Percentiles rank a stretch among this genome's conserved stretches.
Evolutionary conservation across 2,113 vertebrate species (phyloP).

Genomic region (Calyptomena viridis): DNA sequence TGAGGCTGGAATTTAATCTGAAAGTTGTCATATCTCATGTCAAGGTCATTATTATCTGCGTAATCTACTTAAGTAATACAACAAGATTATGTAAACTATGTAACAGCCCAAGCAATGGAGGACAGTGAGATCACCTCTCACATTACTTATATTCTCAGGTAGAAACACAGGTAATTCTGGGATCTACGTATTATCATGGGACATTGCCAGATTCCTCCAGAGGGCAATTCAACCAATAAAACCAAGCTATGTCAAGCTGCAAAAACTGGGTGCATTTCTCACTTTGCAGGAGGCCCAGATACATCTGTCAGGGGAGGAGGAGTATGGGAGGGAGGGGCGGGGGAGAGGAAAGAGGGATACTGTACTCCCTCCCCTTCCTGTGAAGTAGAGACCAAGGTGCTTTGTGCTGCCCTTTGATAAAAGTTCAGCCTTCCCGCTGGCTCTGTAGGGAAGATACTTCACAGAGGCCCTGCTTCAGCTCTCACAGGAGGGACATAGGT

Average conservation of each 20-base stretch:
- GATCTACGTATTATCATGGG: background rate
- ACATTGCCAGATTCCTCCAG: background rate
- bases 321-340: background rate
- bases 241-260: background rate
- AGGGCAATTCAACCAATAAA: background rate
- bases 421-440: background rate
- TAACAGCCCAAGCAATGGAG: background rate
- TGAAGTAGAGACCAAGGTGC: background rate
- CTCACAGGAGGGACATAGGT: background rate
- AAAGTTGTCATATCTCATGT: background rate
- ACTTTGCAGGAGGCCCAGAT: background rate
- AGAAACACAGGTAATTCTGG: background rate
- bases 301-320: fast-evolving
- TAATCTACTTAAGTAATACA: background rate
- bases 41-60: background rate
- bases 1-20: background rate
- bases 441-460: background rate
- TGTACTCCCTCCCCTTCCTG: background rate
- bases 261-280: background rate
- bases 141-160: background rate
- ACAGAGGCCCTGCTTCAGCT: background rate
- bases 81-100: background rate
- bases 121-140: background rate
- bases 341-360: background rate
- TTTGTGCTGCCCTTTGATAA: background rate